Base-by-base conservation (phyloP, 2,888 invertebrate genomes). In the Plebejus anna region DNA sequence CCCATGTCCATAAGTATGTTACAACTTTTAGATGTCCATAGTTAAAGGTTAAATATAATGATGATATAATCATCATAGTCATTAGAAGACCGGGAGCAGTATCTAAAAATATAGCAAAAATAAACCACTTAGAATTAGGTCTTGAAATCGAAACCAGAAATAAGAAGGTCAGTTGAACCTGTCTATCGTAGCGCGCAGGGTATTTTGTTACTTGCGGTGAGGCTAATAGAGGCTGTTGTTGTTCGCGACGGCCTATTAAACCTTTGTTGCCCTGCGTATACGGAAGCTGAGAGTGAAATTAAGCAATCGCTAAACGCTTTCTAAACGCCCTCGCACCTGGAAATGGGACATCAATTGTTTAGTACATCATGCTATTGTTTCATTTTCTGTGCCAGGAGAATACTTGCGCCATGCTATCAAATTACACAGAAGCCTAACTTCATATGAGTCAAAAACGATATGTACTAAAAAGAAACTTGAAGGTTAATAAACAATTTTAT, bases 231-330 rank as follows among this genome's bases (percentile, higher is more conserved):
- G 59, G 16, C 36, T 51, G 59, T 61, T 71, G 13, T 57, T 73
- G 72, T 77, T 75, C 36, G 70, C 11, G 55, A 38, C 66, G 13
- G 11, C 42, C 32, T 66, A 66, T 16, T 7, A 55, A 42, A 75
- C 47, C 66, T 72, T 66, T 71, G 76, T 78, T 72, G 76, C 47
- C 73, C 61, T 16, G 38, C 70, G 61, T 73, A 77, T 57, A 78
- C 81, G 79, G 81, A 79, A 81, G 81, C 79, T 75, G 78, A 80
- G 78, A 82, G 79, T 80, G 80, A 81, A 81, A 81, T 81, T 82
- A 78, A 76, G 82, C 79, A 79, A 81, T 76, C 75, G 57, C 59
- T 77, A 78, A 78, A 78, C 81, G 79, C 82, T 82, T 82, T 82
- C 82, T 81, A 82, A 78, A 80, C 80, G 80, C 80, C 80, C 79